These are phyloP conservation scores for Cygnus olor DNA, from an alignment of 2,797 vertebrate species.

Conservation along the genomic window DNA sequence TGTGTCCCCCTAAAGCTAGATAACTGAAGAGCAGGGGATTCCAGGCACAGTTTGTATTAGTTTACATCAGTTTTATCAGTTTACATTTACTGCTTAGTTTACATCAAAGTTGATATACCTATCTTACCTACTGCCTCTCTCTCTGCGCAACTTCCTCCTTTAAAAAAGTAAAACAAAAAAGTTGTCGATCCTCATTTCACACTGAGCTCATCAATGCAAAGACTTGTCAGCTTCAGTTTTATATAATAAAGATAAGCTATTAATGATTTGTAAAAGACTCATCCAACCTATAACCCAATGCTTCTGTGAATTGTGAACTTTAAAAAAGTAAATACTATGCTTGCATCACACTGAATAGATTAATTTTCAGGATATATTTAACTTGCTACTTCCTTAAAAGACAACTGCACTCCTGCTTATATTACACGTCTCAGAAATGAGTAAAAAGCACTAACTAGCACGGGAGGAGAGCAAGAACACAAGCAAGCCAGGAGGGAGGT, in stretches of 20 bases:
- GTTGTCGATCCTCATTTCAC: background rate
- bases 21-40: background rate
- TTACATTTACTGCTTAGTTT: background rate
- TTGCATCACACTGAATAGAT: background rate
- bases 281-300: background rate
- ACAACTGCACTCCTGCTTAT: background rate
- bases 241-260: background rate
- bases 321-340: background rate
- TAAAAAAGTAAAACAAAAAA: background rate
- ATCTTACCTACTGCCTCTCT: background rate
- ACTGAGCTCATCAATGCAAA: background rate
- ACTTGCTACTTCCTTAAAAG: background rate
- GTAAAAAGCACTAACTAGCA: background rate
- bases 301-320: background rate
- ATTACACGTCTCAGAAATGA: background rate
- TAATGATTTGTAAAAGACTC: background rate
- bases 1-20: background rate
- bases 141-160: background rate
- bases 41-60: background rate
- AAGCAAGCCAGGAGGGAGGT: background rate
- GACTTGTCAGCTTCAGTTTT: background rate
- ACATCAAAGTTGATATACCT: background rate
- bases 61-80: no score
- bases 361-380: background rate
- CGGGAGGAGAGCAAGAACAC: background rate